A percentile compares a stretch with the other conserved stretches of the same genome.
Evolutionary conservation across 2,797 vertebrate species (phyloP).

Genomic region (Chelmon rostratus): DNA sequence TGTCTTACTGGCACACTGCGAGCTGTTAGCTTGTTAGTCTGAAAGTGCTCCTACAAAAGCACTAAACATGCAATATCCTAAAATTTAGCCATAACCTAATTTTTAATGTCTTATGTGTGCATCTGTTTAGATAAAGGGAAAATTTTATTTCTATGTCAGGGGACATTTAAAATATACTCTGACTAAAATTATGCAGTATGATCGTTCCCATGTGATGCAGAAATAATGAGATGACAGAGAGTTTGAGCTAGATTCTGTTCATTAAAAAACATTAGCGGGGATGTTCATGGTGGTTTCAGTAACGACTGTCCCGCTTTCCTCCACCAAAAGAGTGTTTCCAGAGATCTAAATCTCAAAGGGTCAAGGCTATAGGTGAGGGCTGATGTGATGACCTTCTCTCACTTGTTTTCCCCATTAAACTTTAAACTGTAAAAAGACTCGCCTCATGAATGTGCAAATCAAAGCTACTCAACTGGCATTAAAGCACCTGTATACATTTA

Average conservation of each 20-base stretch:
- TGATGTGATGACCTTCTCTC: constrained; percentile 16
- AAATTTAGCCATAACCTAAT: constrained; percentile 14
- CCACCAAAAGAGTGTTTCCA: not conserved
- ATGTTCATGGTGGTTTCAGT: constrained; percentile 21
- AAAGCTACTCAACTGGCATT: not conserved
- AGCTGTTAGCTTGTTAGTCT: not conserved
- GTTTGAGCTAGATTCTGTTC: constrained; percentile 46
- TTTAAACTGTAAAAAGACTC: not conserved
- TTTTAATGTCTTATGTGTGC: constrained; percentile 28
- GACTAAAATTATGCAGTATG: constrained; percentile 39
- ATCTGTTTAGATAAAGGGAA: constrained; percentile 50
- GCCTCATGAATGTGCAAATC: not conserved
- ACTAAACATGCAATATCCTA: constrained; percentile 4
- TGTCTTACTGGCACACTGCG: constrained; percentile 7
- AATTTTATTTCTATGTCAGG: constrained; percentile 15
- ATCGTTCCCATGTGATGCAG: constrained; percentile 52
- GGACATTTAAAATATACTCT: constrained; percentile 52
- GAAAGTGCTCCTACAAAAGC: constrained; percentile 14
- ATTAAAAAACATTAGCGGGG: constrained; percentile 57
- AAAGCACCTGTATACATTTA: not conserved
- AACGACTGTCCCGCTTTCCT: constrained; percentile 24
- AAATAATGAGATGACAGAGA: constrained; percentile 61
- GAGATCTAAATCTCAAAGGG: not conserved
- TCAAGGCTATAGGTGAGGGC: constrained; percentile 8
- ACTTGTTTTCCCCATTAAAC: constrained; percentile 14